Evolutionary conservation across 2,113 vertebrate species (phyloP), one percentile per base, ranked within the genome.

Genomic region (Euleptes europaea): DNA sequence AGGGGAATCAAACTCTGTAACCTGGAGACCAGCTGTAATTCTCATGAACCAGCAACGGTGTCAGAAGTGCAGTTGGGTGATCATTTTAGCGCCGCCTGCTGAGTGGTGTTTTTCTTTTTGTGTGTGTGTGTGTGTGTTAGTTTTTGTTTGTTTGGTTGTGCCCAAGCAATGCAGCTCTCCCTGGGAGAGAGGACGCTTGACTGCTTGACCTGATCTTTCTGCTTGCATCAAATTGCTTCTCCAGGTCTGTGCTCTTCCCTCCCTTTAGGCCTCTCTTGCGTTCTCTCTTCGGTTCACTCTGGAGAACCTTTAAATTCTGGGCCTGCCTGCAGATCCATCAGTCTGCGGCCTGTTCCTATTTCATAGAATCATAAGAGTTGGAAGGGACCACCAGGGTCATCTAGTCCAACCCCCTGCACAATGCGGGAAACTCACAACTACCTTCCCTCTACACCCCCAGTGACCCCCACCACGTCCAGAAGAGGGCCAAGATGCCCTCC

Each of bases 251-350:
- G 67, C 33, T 6, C n/a, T 54, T 77, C 1, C 2, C 0, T 10
- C 78, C 0, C 21, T 4, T 42, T 51, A 67, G 38, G 77, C 1
- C 1, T 35, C 2, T 5, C 40, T 0, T 13, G n/a, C 8, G 15
- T 63, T 0, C 23, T 31, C 8, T 1, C 31, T 0, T 0, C 21
- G 47, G 5, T 1, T 28, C 17, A 40, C 1, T 17, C 0, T 0
- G 31, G 21, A 7, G 78, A 76, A 17, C 0, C 54, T 0, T 15
- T 35, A 35, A 33, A 69, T 35, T 33, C n/a, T 38, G 15, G 13
- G 67, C 13, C 67, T 69, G 67, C 12, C 67, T 9, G 33, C 67
- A 17, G 13, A 35, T 35, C 11, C 4, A 7, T 23, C n/a, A 69
- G n/a, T 31, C n/a, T 35, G 33, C n/a, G 5, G 67, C n/a, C 67